phyloP scores from a whole-genome alignment of 2,797 vertebrate species.

The Acridotheres tristis region DNA sequence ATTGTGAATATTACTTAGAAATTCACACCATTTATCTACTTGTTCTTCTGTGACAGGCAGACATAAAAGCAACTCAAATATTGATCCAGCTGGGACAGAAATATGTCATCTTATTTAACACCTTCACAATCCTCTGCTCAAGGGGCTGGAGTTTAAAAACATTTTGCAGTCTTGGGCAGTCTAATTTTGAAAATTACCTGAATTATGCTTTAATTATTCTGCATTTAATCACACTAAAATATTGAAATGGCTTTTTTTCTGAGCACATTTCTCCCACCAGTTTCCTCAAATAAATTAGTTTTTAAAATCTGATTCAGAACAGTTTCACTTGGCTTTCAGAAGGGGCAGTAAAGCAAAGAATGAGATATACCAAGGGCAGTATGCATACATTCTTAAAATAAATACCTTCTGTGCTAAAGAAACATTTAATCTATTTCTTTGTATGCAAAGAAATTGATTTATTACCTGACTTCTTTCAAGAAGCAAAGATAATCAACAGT shows the following conservation, averaged over 20 bases:
- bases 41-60: not conserved
- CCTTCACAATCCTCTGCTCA: not conserved
- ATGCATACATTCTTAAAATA: not conserved
- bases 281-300: slow-evolving; percentile 44
- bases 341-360: not conserved
- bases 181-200: not conserved
- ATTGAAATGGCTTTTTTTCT: slow-evolving; percentile 32
- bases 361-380: not conserved
- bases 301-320: not conserved
- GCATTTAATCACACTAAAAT: slow-evolving; percentile 40
- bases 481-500: not conserved
- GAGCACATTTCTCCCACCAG: not conserved
- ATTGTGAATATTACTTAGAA: not conserved
- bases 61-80: not conserved
- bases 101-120: not conserved
- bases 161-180: not conserved
- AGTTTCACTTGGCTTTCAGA: not conserved
- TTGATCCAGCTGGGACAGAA: not conserved
- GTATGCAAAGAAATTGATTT: not conserved
- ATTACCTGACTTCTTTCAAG: not conserved
- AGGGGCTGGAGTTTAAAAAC: not conserved
- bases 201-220: slow-evolving; percentile 42
- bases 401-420: not conserved
- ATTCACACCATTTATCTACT: not conserved
- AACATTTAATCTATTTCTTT: not conserved